Evolutionary conservation across 1,140 invertebrate genomes (phyloP).

Genomic region (Drosophila repleta): DNA sequence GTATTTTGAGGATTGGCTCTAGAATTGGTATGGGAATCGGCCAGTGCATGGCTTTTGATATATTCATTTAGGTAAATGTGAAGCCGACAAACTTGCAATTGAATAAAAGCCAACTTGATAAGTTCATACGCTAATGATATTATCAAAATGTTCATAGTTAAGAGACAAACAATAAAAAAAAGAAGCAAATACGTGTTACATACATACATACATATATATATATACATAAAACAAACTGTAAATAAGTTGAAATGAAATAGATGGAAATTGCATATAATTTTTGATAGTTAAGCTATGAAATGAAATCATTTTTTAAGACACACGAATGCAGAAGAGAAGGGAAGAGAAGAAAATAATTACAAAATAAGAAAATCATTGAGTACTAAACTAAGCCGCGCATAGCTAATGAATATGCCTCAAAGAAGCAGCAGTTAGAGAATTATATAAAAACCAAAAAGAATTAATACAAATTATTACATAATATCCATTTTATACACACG

Average conservation of each 20-base stretch:
- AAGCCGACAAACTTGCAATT: slow-evolving; percentile 34
- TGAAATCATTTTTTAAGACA: slow-evolving; percentile 70
- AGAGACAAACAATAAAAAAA: slow-evolving; percentile 52
- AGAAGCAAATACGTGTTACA: slow-evolving; percentile 9
- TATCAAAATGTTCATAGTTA: slow-evolving; percentile 80
- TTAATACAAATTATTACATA: slow-evolving; percentile 31
- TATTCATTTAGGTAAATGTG: slow-evolving; percentile 68
- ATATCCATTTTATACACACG: slow-evolving; percentile 74
- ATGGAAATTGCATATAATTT: slow-evolving; percentile 60
- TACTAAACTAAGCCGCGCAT: slow-evolving; percentile 32
- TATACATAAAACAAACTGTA: slow-evolving; percentile 41
- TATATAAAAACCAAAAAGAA: slow-evolving; percentile 21
- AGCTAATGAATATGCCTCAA: slow-evolving; percentile 28
- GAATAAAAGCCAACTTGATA: slow-evolving; percentile 5
- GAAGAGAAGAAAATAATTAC: neutral
- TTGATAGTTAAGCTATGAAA: slow-evolving; percentile 79
- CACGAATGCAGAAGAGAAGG: slow-evolving; percentile 12
- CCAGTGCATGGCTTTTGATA: slow-evolving; percentile 66
- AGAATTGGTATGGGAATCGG: slow-evolving; percentile 58
- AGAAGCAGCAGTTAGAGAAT: slow-evolving; percentile 30
- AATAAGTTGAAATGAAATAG: slow-evolving; percentile 56
- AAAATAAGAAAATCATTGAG: slow-evolving; percentile 16
- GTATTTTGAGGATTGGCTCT: slow-evolving; percentile 44
- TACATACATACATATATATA: slow-evolving; percentile 2
- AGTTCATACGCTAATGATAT: slow-evolving; percentile 57